Conservation (phyloP, 2,888 invertebrate species). For the Drosophila engyochracea region DNA sequence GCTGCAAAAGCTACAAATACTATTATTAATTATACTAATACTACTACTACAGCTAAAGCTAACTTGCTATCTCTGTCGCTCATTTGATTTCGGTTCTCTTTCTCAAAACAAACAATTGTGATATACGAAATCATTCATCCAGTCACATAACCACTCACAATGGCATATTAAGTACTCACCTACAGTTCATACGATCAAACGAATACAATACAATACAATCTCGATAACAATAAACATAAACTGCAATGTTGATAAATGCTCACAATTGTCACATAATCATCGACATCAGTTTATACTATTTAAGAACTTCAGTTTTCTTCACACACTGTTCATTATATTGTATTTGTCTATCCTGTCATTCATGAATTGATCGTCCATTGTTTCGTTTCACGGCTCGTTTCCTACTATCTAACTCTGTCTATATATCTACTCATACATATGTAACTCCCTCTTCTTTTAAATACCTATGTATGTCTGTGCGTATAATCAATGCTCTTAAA, state of each 20-base stretch:
- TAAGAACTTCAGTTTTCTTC: not conserved
- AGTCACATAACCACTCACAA: constrained; percentile 2
- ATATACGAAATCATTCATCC: constrained; percentile 42
- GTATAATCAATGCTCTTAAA: constrained; percentile 33
- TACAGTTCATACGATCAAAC: constrained; percentile 8
- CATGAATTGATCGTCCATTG: constrained; percentile 43
- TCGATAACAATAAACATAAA: constrained; percentile 5
- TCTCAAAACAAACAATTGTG: constrained; percentile 43
- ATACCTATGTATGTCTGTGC: constrained; percentile 42
- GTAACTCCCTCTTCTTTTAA: constrained; percentile 21
- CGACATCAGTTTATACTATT: not conserved
- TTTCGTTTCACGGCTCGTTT: constrained; percentile 46
- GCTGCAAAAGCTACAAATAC: constrained; percentile 50
- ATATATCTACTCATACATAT: constrained; percentile 26
- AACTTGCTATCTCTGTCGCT: constrained; percentile 65
- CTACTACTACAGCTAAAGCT: constrained; percentile 57
- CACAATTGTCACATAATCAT: constrained; percentile 14
- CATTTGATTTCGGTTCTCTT: constrained; percentile 69
- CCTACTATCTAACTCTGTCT: constrained; percentile 34
- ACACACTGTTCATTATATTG: not conserved
- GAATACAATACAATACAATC: constrained; percentile 14
- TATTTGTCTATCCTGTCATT: constrained; percentile 29
- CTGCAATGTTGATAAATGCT: constrained; percentile 28
- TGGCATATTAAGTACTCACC: constrained; percentile 1
- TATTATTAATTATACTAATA: constrained; percentile 46